phyloP scores from a whole-genome alignment of 2,113 vertebrate species.

The Rhizomys pruinosus region DNA sequence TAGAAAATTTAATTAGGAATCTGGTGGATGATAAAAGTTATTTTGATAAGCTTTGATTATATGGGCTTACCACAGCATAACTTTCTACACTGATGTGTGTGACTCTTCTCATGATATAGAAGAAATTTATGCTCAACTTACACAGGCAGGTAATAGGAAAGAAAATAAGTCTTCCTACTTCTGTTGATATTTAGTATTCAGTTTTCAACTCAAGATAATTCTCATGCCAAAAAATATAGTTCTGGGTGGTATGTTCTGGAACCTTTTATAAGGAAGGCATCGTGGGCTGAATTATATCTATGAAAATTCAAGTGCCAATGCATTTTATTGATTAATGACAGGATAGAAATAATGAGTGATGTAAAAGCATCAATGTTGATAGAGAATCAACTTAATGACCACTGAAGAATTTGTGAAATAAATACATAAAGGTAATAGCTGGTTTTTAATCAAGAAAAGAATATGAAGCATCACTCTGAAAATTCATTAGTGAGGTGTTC shows the following conservation, averaged over 20 bases:
- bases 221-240: no score
- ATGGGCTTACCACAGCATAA: not conserved
- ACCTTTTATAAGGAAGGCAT: not conserved
- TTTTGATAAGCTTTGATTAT: not conserved
- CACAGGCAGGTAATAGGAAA: not conserved
- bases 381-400: not conserved
- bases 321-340: not conserved
- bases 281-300: not conserved
- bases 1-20: not conserved
- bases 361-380: not conserved
- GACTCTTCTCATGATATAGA: not conserved
- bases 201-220: not conserved
- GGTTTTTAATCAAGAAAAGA: conserved; percentile 18
- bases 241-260: not conserved
- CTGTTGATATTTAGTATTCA: not conserved
- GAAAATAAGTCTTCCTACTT: not conserved
- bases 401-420: not conserved
- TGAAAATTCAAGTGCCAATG: not conserved
- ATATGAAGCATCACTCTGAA: not conserved
- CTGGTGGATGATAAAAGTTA: not conserved
- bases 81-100: not conserved
- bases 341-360: not conserved
- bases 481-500: not conserved
- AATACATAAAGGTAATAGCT: not conserved
- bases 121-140: not conserved